Conservation (phyloP, 1,140 invertebrate genomes). For the Calephelis nemesis region DNA sequence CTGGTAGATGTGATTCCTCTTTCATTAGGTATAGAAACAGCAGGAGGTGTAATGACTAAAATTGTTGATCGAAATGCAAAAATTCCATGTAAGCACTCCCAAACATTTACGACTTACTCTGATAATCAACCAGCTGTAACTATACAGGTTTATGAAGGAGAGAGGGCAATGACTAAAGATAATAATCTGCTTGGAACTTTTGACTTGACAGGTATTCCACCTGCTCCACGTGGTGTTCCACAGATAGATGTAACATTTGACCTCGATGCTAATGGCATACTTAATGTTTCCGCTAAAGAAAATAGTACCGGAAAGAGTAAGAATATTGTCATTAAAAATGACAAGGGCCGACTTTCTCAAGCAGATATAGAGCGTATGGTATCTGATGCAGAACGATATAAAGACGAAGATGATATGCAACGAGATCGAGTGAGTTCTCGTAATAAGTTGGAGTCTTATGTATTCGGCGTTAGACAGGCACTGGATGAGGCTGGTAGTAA, state of each 20-base stretch:
- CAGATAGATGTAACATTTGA: slow-evolving; percentile 87
- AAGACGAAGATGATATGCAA: slow-evolving; percentile 84
- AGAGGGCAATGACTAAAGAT: slow-evolving; percentile 88
- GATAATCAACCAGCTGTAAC: slow-evolving; percentile 86
- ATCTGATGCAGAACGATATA: slow-evolving; percentile 86
- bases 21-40: slow-evolving; percentile 81
- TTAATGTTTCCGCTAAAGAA: slow-evolving; percentile 82
- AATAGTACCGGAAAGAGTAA: slow-evolving; percentile 86
- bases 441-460: slow-evolving; percentile 90
- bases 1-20: slow-evolving; percentile 79
- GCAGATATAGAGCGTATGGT: slow-evolving; percentile 86
- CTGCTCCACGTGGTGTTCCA: slow-evolving; percentile 89
- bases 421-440: slow-evolving; percentile 84
- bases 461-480: slow-evolving; percentile 88
- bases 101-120: slow-evolving; percentile 83
- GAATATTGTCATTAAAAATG: slow-evolving; percentile 39
- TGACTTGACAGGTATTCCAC: slow-evolving; percentile 88
- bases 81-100: slow-evolving; percentile 82
- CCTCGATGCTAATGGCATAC: slow-evolving; percentile 86
- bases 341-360: too few relatives aligned
- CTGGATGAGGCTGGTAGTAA: slow-evolving; percentile 60
- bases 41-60: slow-evolving; percentile 82
- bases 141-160: slow-evolving; percentile 85
- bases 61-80: slow-evolving; percentile 81
- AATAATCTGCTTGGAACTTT: slow-evolving; percentile 89